Base-by-base conservation (phyloP, 2,888 invertebrate species). In the Ellobium chinense region DNA sequence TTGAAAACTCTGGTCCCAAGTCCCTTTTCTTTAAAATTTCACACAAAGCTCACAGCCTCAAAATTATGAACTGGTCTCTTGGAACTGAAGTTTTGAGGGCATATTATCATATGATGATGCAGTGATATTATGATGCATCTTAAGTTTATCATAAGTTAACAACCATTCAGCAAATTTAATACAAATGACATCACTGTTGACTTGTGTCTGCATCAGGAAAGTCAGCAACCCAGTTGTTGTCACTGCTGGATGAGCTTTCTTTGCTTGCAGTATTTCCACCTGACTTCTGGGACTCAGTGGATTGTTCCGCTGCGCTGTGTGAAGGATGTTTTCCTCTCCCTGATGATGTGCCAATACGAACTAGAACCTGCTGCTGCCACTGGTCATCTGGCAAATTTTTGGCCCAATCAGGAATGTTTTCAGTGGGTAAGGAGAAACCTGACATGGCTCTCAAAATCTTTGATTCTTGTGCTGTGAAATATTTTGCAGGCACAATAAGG, bases 381-480 rank as follows among this genome's bases (percentile, higher is more conserved):
- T 90, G 88, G 36, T 90, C 91, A 60, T 91, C 91, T 34, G 91
- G 86, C 7, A 91, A 76, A 37, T 84, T 62, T 46, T 82, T 83
- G 29, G 91, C 91, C 91, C 91, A 91, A 39, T 88, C 87, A 63
- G 91, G 91, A 81, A 91, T 87, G 85, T 87, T 87, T 56, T 87
- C 85, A 29, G 75, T 56, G 5, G 91, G 91, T 12, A 91, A 80
- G 54, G 88, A 85, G 70, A 91, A 88, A 5, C 87, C 87, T 34
- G 88, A 85, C 91, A 91, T 91, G 4, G 90, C 89, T 60, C 88
- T 86, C 78, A 87, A 88, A 34, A 91, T 89, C 46, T 87, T 88
- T 36, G 89, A 88, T 76, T 85, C 87, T 24, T 90, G 88, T 60
- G 85, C 91, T 91, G 80, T 56, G 87, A 86, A 78, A 69, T 54